Evolutionary conservation across 2,797 vertebrate genomes (phyloP).

Genomic region (Scarus forsteni): DNA sequence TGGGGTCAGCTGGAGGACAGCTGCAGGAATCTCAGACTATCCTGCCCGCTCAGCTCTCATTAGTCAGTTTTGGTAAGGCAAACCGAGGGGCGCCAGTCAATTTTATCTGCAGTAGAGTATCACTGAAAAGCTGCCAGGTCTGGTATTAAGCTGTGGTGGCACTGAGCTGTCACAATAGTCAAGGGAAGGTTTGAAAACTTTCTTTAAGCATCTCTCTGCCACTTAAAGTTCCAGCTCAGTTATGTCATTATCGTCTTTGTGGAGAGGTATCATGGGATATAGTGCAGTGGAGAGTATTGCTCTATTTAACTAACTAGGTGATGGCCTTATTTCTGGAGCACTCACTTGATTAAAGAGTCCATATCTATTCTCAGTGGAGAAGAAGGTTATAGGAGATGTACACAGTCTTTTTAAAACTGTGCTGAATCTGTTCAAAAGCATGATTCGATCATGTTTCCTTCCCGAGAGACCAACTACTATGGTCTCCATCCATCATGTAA

Average conservation of each 20-base stretch:
- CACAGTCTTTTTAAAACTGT: background rate
- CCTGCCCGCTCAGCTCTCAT: conserved; percentile 56
- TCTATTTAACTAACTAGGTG: conserved; percentile 11
- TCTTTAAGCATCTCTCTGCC: too few relatives aligned
- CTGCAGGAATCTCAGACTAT: conserved; percentile 38
- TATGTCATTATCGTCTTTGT: background rate
- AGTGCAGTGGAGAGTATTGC: background rate
- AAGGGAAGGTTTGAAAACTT: background rate
- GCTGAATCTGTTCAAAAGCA: background rate
- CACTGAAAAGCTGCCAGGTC: conserved; percentile 7
- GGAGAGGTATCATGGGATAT: background rate
- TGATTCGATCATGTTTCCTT: conserved; percentile 15
- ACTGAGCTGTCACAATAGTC: conserved; percentile 9
- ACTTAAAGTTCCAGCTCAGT: too few relatives aligned
- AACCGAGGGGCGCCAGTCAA: conserved; percentile 15
- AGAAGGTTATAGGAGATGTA: background rate
- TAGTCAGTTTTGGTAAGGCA: conserved; percentile 40
- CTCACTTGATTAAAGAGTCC: background rate
- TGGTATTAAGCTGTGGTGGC: conserved; percentile 18
- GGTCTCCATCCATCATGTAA: too few relatives aligned
- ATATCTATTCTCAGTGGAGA: background rate
- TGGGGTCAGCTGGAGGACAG: conserved; percentile 66
- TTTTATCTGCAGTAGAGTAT: conserved; percentile 8
- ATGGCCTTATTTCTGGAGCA: conserved; percentile 1
- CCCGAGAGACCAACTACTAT: background rate